Percentiles rank a stretch among this genome's conserved stretches.
These are phyloP conservation scores for Neopelma chrysocephalum DNA, from an alignment of 2,797 vertebrate species.

Conservation along the genomic window DNA sequence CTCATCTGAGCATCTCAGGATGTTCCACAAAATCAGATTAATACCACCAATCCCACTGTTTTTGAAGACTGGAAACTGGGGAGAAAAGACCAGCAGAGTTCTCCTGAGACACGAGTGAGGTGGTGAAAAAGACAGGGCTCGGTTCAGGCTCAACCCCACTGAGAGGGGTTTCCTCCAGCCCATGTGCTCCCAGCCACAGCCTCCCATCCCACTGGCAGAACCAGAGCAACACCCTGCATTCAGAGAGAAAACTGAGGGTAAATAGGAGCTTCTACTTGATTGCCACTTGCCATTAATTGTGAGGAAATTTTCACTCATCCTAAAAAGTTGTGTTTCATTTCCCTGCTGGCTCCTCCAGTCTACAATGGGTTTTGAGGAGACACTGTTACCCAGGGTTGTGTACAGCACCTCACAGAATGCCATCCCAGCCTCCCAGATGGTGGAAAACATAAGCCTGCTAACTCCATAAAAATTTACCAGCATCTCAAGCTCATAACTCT, in stretches of 20 bases:
- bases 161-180: not conserved
- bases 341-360: not conserved
- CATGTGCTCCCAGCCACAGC: not conserved
- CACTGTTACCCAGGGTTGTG: rapidly evolving
- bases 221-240: rapidly evolving
- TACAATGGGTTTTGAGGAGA: not conserved
- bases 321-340: not conserved
- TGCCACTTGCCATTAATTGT: not conserved
- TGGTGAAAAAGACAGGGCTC: not conserved
- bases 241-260: not conserved
- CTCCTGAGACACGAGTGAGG: not conserved
- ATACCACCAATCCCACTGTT: not conserved
- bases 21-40: not conserved
- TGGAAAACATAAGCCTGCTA: not conserved
- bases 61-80: not conserved
- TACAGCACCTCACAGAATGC: not conserved
- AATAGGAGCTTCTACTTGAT: not conserved
- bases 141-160: not conserved
- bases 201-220: not conserved
- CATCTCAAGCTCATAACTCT: not conserved
- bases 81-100: not conserved
- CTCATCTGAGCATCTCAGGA: not conserved
- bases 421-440: not conserved
- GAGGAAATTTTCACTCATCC: not conserved
- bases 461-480: not conserved